phyloP scores from a whole-genome alignment of 2,113 vertebrate genomes.

The Syrmaticus mikado region DNA sequence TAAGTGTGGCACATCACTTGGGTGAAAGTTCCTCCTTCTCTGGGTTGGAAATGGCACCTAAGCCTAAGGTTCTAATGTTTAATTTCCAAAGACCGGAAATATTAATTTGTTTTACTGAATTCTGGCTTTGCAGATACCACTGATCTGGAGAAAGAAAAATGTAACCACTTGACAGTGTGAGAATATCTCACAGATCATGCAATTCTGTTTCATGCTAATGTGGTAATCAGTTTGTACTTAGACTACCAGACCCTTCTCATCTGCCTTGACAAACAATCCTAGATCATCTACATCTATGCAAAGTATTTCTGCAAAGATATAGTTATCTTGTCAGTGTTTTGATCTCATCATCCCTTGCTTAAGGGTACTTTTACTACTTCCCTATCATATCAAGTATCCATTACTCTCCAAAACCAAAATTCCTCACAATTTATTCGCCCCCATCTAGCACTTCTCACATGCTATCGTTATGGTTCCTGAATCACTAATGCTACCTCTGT shows the following conservation, averaged over 20 bases:
- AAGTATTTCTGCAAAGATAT: conserved; percentile 3
- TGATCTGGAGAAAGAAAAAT: not conserved
- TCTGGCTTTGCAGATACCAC: not conserved
- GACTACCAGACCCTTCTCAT: not conserved
- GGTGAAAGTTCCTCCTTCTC: not conserved
- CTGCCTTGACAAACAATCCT: not conserved
- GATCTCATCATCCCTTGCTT: not conserved
- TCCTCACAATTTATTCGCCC: not conserved
- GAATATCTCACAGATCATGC: not conserved
- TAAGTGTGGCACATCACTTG: not conserved
- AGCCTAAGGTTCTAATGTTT: not conserved
- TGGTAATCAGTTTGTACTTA: not conserved
- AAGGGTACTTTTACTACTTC: not conserved
- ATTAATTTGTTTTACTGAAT: not conserved
- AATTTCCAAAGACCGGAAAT: not conserved
- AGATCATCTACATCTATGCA: not conserved
- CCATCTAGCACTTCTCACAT: not conserved
- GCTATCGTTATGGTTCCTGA: not conserved
- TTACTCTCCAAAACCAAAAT: conserved; percentile 19
- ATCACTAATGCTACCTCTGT: not conserved
- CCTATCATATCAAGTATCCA: not conserved
- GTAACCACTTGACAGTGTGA: not conserved
- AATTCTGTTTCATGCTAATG: not conserved
- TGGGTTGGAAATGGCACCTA: not conserved
- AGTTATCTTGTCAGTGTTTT: conserved; percentile 15